These are phyloP conservation scores for Spisula subtruncata DNA, from an alignment of 2,888 invertebrate genomes.

Conservation along the genomic window DNA sequence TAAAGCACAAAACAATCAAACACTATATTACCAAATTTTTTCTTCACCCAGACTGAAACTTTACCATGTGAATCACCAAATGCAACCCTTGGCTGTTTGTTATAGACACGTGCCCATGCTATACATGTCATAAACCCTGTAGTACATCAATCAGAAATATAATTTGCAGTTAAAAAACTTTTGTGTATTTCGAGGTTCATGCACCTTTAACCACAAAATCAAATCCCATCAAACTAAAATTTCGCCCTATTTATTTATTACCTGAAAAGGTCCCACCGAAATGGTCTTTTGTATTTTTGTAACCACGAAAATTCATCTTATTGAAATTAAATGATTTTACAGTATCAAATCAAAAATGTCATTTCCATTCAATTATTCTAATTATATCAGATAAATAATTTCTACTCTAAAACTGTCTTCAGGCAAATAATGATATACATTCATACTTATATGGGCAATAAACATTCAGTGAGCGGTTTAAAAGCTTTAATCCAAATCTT, in stretches of 20 bases:
- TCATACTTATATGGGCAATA: background rate
- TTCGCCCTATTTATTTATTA: too few relatives aligned
- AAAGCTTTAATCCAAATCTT: background rate
- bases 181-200: too few relatives aligned
- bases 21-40: constrained; percentile 58
- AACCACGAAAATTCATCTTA: too few relatives aligned
- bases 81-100: constrained; percentile 48
- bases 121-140: constrained; percentile 52
- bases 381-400: background rate
- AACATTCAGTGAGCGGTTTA: background rate
- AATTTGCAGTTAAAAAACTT: background rate
- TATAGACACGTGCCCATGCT: constrained; percentile 37
- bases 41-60: constrained; percentile 61
- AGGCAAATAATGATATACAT: background rate
- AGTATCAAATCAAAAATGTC: background rate
- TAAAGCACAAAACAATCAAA: background rate
- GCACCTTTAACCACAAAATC: too few relatives aligned
- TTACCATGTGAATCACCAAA: constrained; percentile 60
- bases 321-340: too few relatives aligned
- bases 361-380: background rate
- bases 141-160: background rate
- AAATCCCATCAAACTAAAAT: too few relatives aligned
- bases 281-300: too few relatives aligned
- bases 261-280: too few relatives aligned
- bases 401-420: background rate